Percentiles rank a stretch among this genome's conserved stretches.
Conservation (phyloP, 2,113 vertebrate genomes). For the Ptychochromis oligacanthus region DNA sequence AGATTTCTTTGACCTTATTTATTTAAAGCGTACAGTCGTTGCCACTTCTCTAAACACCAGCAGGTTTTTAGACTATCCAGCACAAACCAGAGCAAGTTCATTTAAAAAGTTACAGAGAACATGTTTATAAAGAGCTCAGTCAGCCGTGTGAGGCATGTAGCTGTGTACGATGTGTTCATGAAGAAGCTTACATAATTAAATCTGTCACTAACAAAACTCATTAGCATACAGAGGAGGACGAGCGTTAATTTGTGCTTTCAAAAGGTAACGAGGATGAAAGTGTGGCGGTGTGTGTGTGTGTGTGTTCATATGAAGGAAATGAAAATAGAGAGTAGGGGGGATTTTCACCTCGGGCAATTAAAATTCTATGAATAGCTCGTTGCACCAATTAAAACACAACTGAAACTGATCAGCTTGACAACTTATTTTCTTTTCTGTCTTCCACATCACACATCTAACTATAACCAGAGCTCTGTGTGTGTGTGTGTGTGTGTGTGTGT, state of each 20-base stretch:
- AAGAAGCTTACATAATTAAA: not conserved
- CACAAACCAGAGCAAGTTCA: not conserved
- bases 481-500: no score
- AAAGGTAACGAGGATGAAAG: not conserved
- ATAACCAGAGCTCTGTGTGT: not conserved
- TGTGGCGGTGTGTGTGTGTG: not conserved
- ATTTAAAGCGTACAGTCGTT: not conserved
- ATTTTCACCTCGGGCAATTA: slow-evolving; percentile 32
- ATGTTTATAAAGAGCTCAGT: not conserved
- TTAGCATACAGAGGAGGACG: not conserved
- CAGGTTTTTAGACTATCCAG: not conserved
- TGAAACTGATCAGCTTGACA: slow-evolving; percentile 5
- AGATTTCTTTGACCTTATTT: not conserved
- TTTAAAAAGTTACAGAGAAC: not conserved
- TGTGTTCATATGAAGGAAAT: not conserved
- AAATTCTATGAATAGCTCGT: slow-evolving; percentile 19
- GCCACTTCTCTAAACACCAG: not conserved
- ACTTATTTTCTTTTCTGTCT: slow-evolving; percentile 11
- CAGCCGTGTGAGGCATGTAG: not conserved
- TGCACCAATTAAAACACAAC: slow-evolving; percentile 41
- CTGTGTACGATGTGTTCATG: not conserved
- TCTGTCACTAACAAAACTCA: not conserved
- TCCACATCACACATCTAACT: not conserved
- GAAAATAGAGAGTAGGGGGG: not conserved
- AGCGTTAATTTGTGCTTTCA: not conserved